Conservation (phyloP, 2,888 invertebrate genomes). For the Cancer borealis region DNA sequence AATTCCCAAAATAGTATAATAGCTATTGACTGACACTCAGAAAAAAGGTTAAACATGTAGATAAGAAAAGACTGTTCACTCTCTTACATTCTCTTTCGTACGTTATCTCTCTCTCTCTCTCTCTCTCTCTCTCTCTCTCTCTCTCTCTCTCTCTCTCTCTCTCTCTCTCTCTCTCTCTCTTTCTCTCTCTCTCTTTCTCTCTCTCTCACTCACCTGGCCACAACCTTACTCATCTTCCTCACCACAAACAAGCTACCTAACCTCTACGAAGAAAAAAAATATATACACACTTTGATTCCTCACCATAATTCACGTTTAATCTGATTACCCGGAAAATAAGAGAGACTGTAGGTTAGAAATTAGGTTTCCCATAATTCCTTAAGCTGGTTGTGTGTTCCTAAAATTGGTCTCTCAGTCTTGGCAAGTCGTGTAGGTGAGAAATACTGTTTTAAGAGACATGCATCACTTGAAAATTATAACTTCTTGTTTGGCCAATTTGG, state of each 20-base stretch:
- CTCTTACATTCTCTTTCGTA: too few species aligned
- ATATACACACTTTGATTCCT: conserved; percentile 20
- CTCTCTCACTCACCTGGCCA: background rate
- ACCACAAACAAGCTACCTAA: background rate
- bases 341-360: background rate
- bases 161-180: conserved; percentile 44
- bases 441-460: background rate
- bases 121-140: conserved; percentile 28
- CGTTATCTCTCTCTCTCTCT: background rate
- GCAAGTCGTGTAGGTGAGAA: background rate
- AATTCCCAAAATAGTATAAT: background rate
- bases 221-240: background rate
- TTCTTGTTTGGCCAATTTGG: background rate
- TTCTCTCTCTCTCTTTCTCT: background rate
- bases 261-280: conserved; percentile 1
- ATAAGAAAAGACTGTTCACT: background rate
- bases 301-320: background rate
- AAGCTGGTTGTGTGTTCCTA: background rate
- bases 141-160: conserved; percentile 51
- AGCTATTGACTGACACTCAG: conserved; percentile 16
- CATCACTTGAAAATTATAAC: background rate
- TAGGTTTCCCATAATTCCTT: background rate
- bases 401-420: background rate
- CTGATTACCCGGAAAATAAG: background rate
- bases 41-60: background rate